These are phyloP conservation scores for Botia kubotai DNA, from an alignment of 2,797 vertebrate genomes.

Conservation along the genomic window DNA sequence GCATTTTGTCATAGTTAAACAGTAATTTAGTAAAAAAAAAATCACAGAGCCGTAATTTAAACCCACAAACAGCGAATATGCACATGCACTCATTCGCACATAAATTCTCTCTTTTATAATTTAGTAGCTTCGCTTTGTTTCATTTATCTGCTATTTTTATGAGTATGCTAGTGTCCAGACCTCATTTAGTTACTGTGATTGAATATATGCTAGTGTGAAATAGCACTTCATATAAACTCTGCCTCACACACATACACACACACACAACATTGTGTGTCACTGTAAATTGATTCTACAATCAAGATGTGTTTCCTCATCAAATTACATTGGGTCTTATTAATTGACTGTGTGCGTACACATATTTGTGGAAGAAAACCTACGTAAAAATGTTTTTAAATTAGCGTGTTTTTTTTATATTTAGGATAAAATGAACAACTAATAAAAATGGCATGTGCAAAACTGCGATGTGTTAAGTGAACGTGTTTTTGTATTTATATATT, in stretches of 20 bases:
- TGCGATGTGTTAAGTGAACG: too few relatives aligned
- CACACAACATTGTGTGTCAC: not conserved
- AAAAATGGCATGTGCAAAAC: too few relatives aligned
- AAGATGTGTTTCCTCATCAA: not conserved
- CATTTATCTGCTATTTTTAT: not conserved
- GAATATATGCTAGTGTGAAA: conserved; percentile 8
- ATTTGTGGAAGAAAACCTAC: not conserved
- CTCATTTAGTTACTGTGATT: conserved; percentile 55
- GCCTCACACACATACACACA: too few relatives aligned
- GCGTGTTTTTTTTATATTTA: too few relatives aligned
- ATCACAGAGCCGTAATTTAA: conserved; percentile 2
- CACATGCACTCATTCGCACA: not conserved
- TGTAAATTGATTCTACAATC: not conserved
- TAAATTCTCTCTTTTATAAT: not conserved
- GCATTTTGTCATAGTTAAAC: conserved; percentile 26
- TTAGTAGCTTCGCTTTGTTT: not conserved
- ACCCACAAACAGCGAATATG: not conserved
- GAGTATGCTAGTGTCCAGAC: conserved; percentile 33
- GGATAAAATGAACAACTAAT: too few relatives aligned
- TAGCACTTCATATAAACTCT: too few relatives aligned
- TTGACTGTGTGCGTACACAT: too few relatives aligned
- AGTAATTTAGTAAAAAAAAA: conserved; percentile 13
- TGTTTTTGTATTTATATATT: too few relatives aligned
- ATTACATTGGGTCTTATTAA: not conserved
- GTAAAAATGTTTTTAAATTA: not conserved